Percentiles rank a stretch among this genome's conserved stretches.
These are phyloP conservation scores for Heterodera schachtii DNA, from an alignment of 1,140 invertebrate species.

Conservation along the genomic window DNA sequence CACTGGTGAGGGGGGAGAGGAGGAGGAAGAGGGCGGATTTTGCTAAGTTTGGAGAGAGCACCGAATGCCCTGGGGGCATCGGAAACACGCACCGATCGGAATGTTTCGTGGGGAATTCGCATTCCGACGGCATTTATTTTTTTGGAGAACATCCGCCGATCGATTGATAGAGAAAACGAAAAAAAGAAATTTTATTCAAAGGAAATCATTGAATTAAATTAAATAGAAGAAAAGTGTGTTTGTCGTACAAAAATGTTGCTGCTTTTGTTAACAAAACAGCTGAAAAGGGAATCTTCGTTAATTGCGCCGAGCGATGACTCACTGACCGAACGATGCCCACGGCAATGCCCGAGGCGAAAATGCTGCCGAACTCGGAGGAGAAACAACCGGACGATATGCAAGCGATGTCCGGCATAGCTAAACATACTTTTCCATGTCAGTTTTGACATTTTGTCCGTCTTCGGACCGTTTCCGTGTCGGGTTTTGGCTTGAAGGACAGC, in stretches of 20 bases:
- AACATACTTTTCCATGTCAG: neutral
- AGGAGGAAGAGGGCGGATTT: neutral
- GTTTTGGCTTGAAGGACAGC: slow-evolving; percentile 16
- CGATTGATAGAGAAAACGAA: too few relatives aligned
- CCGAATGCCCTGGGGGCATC: neutral
- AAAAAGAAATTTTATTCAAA: neutral
- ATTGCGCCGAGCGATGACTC: neutral
- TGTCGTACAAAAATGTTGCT: neutral
- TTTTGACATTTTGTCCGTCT: neutral
- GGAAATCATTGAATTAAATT: neutral
- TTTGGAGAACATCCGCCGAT: too few relatives aligned
- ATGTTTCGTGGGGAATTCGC: neutral
- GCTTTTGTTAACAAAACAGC: neutral
- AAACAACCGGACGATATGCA: neutral
- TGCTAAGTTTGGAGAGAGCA: neutral
- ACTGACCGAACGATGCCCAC: neutral
- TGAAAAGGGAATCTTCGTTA: neutral
- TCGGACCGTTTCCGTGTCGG: slow-evolving; percentile 29
- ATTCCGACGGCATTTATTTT: neutral
- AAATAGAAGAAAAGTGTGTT: neutral
- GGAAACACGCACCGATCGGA: too few relatives aligned
- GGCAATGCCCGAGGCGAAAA: neutral
- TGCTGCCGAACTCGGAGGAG: neutral
- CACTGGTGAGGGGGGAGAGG: neutral
- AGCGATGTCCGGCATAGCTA: slow-evolving; percentile 9